Conservation (phyloP, 2,113 vertebrate species). For the Cheirogaleus medius region DNA sequence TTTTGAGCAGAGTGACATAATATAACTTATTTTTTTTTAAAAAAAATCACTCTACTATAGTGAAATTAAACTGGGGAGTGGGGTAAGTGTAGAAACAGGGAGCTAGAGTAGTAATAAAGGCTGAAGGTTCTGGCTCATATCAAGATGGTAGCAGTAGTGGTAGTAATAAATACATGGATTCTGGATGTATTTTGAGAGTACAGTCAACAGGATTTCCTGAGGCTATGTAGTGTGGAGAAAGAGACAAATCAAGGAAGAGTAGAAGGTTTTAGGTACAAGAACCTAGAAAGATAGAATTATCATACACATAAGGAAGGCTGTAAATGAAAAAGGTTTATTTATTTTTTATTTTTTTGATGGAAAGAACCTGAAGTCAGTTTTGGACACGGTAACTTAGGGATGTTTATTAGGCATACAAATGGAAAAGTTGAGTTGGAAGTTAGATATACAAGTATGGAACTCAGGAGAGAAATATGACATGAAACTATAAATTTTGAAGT, state of each 20-base stretch:
- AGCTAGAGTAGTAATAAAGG: not conserved
- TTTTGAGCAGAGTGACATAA: not conserved
- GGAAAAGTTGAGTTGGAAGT: not conserved
- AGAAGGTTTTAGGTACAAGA: not conserved
- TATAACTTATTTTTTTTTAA: not conserved
- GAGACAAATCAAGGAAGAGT: not conserved
- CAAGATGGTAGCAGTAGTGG: not conserved
- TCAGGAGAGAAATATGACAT: not conserved
- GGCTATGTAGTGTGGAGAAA: not conserved
- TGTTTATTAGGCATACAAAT: not conserved
- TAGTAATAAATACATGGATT: not conserved
- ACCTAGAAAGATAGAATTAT: not conserved
- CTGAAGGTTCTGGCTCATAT: not conserved
- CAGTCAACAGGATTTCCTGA: not conserved
- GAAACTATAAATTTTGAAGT: not conserved
- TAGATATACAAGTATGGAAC: not conserved
- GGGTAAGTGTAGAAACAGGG: not conserved
- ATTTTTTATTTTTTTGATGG: not conserved
- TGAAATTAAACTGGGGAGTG: not conserved
- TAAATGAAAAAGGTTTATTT: not conserved
- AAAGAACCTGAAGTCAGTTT: not conserved
- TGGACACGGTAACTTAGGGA: not conserved
- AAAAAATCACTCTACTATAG: accelerated
- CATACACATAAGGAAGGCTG: not conserved
- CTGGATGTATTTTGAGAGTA: not conserved